Conservation (phyloP, 2,113 vertebrate genomes). For the Chlorodrepanis virens region DNA sequence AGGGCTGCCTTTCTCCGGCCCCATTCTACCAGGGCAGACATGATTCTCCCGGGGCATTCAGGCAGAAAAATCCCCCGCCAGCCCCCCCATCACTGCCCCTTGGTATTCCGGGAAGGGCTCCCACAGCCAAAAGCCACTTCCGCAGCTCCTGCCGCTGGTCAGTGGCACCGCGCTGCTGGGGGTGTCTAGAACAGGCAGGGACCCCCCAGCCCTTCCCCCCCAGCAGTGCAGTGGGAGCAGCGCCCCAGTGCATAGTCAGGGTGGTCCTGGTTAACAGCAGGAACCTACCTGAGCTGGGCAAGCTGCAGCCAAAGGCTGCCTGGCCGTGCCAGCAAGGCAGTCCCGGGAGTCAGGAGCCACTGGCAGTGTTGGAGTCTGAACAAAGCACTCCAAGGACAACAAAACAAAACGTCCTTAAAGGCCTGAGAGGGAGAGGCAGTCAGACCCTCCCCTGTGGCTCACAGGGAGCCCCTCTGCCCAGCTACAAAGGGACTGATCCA, state of each 20-base stretch:
- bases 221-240: not conserved
- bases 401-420: conserved; percentile 50
- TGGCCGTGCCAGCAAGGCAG: not conserved
- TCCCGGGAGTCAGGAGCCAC: conserved; percentile 23
- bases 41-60: conserved; percentile 25
- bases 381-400: conserved; percentile 11
- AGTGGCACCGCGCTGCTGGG: not conserved
- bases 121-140: conserved; percentile 21
- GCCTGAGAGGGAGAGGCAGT: not conserved
- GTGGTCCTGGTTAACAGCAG: not conserved
- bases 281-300: not conserved
- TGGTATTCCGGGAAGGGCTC: conserved; percentile 45
- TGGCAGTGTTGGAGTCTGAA: conserved; percentile 12
- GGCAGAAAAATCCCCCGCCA: conserved; percentile 57
- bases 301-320: not conserved
- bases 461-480: not conserved
- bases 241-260: fast-evolving
- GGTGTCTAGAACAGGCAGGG: not conserved
- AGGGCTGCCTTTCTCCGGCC: not conserved
- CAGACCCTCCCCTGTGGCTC: not conserved
- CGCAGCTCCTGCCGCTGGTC: not conserved
- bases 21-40: conserved; percentile 20
- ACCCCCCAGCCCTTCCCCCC: not conserved
- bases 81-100: conserved; percentile 25
- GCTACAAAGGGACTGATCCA: not conserved